phyloP scores from a whole-genome alignment of 2,888 invertebrate genomes.

The Dilophus febrilis region DNA sequence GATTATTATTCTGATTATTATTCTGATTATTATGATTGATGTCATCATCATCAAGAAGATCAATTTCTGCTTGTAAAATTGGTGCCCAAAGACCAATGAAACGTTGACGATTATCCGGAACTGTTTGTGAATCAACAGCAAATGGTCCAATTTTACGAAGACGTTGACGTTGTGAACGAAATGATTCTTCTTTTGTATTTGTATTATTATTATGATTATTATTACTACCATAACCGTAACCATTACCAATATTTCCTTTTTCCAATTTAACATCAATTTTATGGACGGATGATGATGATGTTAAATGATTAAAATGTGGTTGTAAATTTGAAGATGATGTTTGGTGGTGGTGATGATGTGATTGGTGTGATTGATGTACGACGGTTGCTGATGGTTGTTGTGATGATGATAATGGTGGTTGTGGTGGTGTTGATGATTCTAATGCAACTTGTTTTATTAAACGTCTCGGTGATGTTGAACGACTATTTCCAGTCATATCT shows the following conservation, averaged over 20 bases:
- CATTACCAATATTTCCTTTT: background rate
- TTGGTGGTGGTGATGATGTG: constrained; percentile 13
- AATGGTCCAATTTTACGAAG: constrained; percentile 37
- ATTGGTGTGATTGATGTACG: too few species aligned
- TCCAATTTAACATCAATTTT: constrained; percentile 19
- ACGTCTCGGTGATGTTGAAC: constrained; percentile 41
- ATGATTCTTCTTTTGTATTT: constrained; percentile 18
- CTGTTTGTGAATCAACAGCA: constrained; percentile 34
- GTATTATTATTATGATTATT: constrained; percentile 4
- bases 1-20: background rate
- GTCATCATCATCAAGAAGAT: constrained; percentile 19
- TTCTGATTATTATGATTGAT: too few species aligned
- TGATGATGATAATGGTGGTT: too few species aligned
- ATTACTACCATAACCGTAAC: constrained; percentile 16
- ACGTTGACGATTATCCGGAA: constrained; percentile 32
- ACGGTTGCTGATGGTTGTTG: too few species aligned
- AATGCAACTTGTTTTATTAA: constrained; percentile 55
- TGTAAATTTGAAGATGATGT: too few species aligned
- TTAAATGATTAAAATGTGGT: too few species aligned
- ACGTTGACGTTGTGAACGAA: constrained; percentile 34
- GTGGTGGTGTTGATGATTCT: constrained; percentile 48
- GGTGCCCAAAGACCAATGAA: constrained; percentile 38
- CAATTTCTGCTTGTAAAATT: constrained; percentile 20
- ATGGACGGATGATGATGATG: constrained; percentile 19
- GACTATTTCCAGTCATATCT: constrained; percentile 27